phyloP scores from a whole-genome alignment of 2,113 vertebrate genomes.

The Cynopterus brachyotis region DNA sequence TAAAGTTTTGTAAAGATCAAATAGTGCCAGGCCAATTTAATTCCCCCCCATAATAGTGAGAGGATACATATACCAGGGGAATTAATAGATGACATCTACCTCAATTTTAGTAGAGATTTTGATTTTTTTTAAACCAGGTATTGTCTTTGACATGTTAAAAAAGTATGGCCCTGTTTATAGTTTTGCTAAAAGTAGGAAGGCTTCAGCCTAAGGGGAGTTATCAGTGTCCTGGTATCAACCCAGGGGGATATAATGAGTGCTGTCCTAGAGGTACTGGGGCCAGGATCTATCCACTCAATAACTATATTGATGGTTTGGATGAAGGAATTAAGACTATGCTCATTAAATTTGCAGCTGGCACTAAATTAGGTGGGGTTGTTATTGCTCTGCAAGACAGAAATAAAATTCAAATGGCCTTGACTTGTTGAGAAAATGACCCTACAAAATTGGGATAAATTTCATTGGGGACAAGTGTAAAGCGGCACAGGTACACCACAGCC shows the following conservation, averaged over 20 bases:
- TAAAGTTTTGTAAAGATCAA: constrained; percentile 60
- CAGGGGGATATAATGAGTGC: constrained; percentile 17
- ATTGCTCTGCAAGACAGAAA: constrained; percentile 59
- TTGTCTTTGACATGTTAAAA: constrained; percentile 34
- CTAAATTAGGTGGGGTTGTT: constrained; percentile 35
- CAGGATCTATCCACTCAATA: constrained; percentile 49
- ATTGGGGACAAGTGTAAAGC: neutral
- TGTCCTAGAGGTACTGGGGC: constrained; percentile 6
- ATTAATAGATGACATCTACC: constrained; percentile 12
- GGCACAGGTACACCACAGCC: neutral
- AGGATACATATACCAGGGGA: neutral
- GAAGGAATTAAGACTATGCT: constrained; percentile 54
- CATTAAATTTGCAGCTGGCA: constrained; percentile 34
- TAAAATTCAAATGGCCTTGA: constrained; percentile 49
- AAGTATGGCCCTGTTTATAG: neutral
- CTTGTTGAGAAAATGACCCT: constrained; percentile 43
- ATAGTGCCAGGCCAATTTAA: constrained; percentile 48
- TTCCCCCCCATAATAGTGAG: constrained; percentile 21
- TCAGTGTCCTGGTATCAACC: constrained; percentile 7
- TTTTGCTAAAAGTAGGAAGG: neutral
- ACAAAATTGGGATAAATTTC: constrained; percentile 25
- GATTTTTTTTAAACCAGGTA: constrained; percentile 9
- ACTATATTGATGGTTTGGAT: constrained; percentile 51
- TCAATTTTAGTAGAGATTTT: constrained; percentile 52
- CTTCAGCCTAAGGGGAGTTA: neutral